Base-by-base conservation (phyloP, 2,797 vertebrate genomes). In the Myotis myotis region DNA sequence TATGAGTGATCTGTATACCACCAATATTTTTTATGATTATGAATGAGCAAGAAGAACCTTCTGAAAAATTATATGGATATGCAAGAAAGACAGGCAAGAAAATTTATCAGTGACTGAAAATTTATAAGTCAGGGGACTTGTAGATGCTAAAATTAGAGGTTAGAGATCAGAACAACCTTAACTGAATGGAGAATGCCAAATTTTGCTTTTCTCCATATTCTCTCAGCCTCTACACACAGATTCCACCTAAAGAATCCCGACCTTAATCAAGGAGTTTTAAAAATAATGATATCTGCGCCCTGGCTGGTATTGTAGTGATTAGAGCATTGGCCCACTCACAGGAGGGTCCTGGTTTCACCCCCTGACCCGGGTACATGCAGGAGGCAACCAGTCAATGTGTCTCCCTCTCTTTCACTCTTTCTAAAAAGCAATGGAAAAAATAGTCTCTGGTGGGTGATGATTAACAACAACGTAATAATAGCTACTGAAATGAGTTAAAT, bases 61-160 rank as follows among this genome's bases (percentile, higher is more conserved):
- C 36, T 64, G n/a, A n/a, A 92, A 94, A 92, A 89, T 74, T 49
- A 93, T 55, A 91, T 83, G 28, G 8, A 22, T 82, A 76, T 70
- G 23, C 3, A 57, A 83, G 62, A 79, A 91, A 94, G 55, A 83
- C 10, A 85, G 60, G 36, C 30, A 90, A 70, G 16, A 47, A 36
- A 74, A 19, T 75, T 93, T 88, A 70, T 90, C 51, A 86, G 30
- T 62, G 38, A 83, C 22, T 92, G 57, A 95, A 12, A 82, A 72
- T 76, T 41, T 55, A 3, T 22, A 87, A 70, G 57, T 93, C 33
- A 74, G 33, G 75, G 19, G 6, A 78, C 23, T 83, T 85, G 20
- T 60, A 87, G 38, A 80, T 91, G 55, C n/a, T n/a, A 90, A 55
- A 94, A 47, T 62, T 89, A 70, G 51, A 86, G 22, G 49, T 93